Percentiles rank a stretch among this genome's conserved stretches.
Evolutionary conservation across 1,140 invertebrate species (phyloP).

Genomic region (Octopus sinensis): DNA sequence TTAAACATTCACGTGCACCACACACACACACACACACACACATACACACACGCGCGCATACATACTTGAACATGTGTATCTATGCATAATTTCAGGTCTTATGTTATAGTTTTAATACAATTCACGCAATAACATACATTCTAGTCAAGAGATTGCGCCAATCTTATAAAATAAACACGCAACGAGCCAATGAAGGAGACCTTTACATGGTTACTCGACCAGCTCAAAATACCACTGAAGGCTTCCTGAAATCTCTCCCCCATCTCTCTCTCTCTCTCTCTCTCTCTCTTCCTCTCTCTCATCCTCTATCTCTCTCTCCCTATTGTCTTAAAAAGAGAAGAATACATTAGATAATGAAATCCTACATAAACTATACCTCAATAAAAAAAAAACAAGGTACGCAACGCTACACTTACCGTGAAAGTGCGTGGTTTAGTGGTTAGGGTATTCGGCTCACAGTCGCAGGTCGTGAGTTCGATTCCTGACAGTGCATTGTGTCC

Average conservation of each 20-base stretch:
- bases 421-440: background rate
- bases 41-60: too few relatives aligned
- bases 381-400: background rate
- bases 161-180: too few relatives aligned
- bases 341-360: background rate
- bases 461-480: background rate
- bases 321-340: background rate
- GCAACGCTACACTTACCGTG: background rate
- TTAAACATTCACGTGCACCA: too few relatives aligned
- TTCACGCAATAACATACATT: too few relatives aligned
- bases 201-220: too few relatives aligned
- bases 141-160: too few relatives aligned
- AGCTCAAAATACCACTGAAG: too few relatives aligned
- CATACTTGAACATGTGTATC: too few relatives aligned
- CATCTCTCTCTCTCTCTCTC: background rate
- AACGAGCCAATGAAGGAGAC: too few relatives aligned
- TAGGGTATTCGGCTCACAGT: background rate
- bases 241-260: background rate
- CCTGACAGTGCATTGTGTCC: background rate
- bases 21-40: too few relatives aligned
- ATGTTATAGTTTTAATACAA: too few relatives aligned
- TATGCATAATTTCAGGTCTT: too few relatives aligned
- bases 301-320: background rate
- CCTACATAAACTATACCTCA: background rate
- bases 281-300: background rate